These are phyloP conservation scores for Proteles cristata DNA, from an alignment of 2,113 vertebrate genomes.

Conservation along the genomic window DNA sequence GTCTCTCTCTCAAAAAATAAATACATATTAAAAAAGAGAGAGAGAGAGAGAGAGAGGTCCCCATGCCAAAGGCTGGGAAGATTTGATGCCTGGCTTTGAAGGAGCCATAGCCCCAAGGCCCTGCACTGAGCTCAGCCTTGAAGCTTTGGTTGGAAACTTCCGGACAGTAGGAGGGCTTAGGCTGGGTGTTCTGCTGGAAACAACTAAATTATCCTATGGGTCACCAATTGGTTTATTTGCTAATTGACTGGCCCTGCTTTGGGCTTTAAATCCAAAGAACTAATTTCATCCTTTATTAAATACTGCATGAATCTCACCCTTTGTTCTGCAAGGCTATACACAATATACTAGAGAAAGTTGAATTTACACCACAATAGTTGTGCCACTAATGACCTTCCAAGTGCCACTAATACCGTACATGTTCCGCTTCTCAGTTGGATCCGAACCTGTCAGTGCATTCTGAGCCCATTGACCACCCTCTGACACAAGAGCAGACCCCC, in stretches of 20 bases:
- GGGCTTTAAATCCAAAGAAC: conserved; percentile 71
- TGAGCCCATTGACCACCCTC: conserved; percentile 65
- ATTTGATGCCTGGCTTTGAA: neutral
- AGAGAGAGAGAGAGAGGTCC: neutral
- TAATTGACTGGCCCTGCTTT: conserved; percentile 72
- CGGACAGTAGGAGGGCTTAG: neutral
- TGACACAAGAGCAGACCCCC: conserved; percentile 59
- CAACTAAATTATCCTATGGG: conserved; percentile 58
- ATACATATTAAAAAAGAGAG: too few species aligned
- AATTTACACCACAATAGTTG: conserved; percentile 75
- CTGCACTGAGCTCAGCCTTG: neutral
- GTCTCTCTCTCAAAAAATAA: too few species aligned
- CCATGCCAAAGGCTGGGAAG: neutral
- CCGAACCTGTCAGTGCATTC: conserved; percentile 71
- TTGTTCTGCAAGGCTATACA: conserved; percentile 61
- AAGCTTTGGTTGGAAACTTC: conserved; percentile 13
- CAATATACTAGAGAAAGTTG: conserved; percentile 68
- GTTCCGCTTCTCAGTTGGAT: conserved; percentile 4
- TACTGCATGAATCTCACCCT: conserved; percentile 66
- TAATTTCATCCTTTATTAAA: conserved; percentile 76
- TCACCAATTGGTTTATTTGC: conserved; percentile 75
- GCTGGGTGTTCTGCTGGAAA: conserved; percentile 40
- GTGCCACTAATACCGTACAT: conserved; percentile 64
- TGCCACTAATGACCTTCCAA: conserved; percentile 72
- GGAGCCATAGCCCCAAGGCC: neutral